Percentiles rank a stretch among this genome's conserved stretches.
These are phyloP conservation scores for Grantiella picta DNA, from an alignment of 2,113 vertebrate genomes.

Conservation along the genomic window DNA sequence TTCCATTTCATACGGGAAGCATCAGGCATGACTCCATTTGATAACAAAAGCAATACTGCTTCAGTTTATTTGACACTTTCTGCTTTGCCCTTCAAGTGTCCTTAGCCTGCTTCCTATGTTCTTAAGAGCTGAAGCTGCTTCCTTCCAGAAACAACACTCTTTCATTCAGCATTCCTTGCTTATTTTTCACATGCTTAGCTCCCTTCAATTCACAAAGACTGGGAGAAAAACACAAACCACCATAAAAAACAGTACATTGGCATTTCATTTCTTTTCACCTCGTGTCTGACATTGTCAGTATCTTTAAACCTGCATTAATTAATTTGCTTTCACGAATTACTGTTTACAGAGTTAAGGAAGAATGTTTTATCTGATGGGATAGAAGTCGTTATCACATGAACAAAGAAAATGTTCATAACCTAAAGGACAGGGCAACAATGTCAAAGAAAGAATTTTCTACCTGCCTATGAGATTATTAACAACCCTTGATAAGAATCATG, in stretches of 20 bases:
- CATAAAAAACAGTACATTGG: background rate
- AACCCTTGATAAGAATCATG: background rate
- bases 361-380: background rate
- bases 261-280: background rate
- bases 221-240: background rate
- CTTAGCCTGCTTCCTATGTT: background rate
- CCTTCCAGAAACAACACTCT: background rate
- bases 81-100: background rate
- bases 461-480: background rate
- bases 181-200: background rate
- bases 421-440: background rate
- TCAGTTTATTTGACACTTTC: background rate
- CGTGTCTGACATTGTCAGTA: background rate
- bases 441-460: background rate
- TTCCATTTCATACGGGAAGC: background rate
- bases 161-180: background rate
- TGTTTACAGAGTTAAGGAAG: background rate
- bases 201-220: background rate
- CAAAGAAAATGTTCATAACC: background rate
- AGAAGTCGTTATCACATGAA: background rate
- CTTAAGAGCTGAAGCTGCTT: background rate
- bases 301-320: background rate
- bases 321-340: background rate
- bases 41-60: background rate
- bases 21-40: background rate